These are phyloP conservation scores for Loriculus beryllinus DNA, from an alignment of 2,797 vertebrate species.

Conservation along the genomic window DNA sequence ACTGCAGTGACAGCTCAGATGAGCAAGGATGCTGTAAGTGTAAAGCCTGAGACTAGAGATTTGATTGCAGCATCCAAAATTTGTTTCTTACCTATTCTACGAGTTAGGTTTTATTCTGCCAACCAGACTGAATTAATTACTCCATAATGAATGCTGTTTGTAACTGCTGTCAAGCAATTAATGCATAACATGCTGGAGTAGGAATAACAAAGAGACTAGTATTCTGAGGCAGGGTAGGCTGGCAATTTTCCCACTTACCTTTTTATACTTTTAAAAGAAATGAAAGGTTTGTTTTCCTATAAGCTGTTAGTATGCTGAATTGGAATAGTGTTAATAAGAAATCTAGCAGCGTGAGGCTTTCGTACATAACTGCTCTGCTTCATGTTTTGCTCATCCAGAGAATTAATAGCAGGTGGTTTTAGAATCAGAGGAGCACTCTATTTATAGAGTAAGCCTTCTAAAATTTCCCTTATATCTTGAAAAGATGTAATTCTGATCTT, in stretches of 20 bases:
- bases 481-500: background rate
- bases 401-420: constrained; percentile 8
- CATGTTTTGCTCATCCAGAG: background rate
- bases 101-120: background rate
- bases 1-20: constrained; percentile 93
- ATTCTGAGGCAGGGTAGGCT: background rate
- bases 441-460: constrained; percentile 8
- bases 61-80: background rate
- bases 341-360: background rate
- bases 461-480: background rate
- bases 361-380: background rate
- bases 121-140: background rate
- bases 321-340: background rate
- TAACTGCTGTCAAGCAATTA: background rate
- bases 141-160: background rate
- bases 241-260: background rate
- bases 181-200: background rate
- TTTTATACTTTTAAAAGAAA: background rate
- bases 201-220: background rate
- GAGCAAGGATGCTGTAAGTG: constrained; percentile 95
- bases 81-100: background rate
- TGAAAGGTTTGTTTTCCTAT: background rate
- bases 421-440: background rate
- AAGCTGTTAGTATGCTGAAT: background rate
- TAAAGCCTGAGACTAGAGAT: background rate